Evolutionary conservation across 2,113 vertebrate genomes (phyloP).

Genomic region (Callaeas wilsoni): DNA sequence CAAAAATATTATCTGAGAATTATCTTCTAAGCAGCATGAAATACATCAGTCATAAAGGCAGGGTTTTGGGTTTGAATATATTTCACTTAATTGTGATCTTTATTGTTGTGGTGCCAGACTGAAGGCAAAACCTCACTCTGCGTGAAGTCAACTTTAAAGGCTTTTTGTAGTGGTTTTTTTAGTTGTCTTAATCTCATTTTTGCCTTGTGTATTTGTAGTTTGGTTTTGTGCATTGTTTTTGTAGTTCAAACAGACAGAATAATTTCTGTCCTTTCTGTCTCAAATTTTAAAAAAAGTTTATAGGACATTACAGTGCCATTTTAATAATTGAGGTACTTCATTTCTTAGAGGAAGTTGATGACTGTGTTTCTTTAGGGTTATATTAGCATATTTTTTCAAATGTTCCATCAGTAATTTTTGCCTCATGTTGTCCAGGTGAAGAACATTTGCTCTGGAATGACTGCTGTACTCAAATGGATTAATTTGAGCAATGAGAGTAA

Average conservation of each 20-base stretch:
- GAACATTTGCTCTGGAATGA: not conserved
- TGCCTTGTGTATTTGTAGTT: not conserved
- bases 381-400: not conserved
- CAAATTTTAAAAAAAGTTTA: not conserved
- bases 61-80: not conserved
- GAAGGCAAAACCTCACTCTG: not conserved
- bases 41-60: not conserved
- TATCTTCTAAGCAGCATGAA: not conserved
- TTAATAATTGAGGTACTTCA: not conserved
- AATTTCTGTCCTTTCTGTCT: not conserved
- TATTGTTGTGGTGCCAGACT: not conserved
- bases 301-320: not conserved
- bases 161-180: not conserved
- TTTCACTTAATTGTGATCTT: not conserved
- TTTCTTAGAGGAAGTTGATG: not conserved
- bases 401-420: not conserved
- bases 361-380: not conserved
- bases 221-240: not conserved
- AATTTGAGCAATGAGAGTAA: not conserved
- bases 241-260: not conserved
- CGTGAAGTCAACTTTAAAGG: not conserved
- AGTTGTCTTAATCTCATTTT: not conserved
- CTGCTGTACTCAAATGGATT: not conserved
- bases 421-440: not conserved
- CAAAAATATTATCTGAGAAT: not conserved